Percentiles rank a stretch among this genome's conserved stretches.
Conservation (phyloP, 2,888 invertebrate genomes). For the Dendrolimus houi region DNA sequence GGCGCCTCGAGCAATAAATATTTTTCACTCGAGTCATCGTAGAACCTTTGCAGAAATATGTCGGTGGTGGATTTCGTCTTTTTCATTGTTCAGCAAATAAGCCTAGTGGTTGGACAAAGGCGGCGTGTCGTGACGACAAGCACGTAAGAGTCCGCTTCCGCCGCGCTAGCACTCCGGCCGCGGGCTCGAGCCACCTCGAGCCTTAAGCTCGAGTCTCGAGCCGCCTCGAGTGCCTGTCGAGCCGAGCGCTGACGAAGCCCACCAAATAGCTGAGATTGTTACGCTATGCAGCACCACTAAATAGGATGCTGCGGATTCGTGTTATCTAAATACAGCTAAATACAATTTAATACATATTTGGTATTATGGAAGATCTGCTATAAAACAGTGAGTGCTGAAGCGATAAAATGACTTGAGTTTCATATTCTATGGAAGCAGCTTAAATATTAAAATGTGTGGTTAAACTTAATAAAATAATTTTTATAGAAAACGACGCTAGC, state of each 20-base stretch:
- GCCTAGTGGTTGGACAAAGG: conserved; percentile 74
- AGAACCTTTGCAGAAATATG: conserved; percentile 47
- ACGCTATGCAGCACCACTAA: conserved; percentile 50
- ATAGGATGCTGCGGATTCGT: conserved; percentile 41
- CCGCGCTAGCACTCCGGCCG: conserved; percentile 64
- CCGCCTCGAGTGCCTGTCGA: conserved; percentile 57
- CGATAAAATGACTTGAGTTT: no score
- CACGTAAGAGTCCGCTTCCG: conserved; percentile 71
- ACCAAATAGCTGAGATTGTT: conserved; percentile 61
- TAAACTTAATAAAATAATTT: no score
- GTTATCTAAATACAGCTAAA: background rate
- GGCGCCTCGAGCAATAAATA: conserved; percentile 41
- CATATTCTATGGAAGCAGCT: no score
- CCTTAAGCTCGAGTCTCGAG: conserved; percentile 41
- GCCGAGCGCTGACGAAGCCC: conserved; percentile 64
- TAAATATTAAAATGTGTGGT: no score
- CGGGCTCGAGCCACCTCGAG: conserved; percentile 44
- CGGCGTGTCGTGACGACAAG: conserved; percentile 63
- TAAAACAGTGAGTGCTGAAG: background rate
- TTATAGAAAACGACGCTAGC: no score
- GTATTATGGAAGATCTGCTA: background rate
- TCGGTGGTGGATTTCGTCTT: conserved; percentile 59
- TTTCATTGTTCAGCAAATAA: conserved; percentile 76
- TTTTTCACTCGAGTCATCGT: conserved; percentile 28
- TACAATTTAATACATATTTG: conserved; percentile 2